phyloP scores from a whole-genome alignment of 2,888 invertebrate species.

The Callinectes sapidus region DNA sequence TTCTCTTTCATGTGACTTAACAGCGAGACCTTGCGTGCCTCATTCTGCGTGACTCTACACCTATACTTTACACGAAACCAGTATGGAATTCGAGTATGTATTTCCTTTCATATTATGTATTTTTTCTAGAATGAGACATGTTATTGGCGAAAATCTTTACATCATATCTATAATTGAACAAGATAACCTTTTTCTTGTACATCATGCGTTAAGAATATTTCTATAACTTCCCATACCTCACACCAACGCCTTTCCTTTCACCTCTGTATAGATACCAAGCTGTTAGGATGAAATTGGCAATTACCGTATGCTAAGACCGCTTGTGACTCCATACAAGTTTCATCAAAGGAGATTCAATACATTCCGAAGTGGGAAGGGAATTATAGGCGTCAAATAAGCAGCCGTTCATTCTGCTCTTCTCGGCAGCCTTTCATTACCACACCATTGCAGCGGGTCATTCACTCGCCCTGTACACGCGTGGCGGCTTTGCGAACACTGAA shows the following conservation, averaged over 20 bases:
- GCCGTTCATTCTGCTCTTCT: background rate
- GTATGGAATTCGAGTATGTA: too few relatives aligned
- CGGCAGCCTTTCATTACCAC: background rate
- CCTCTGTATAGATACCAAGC: background rate
- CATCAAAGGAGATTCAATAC: too few relatives aligned
- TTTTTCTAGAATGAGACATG: too few relatives aligned
- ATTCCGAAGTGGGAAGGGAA: background rate
- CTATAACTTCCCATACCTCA: background rate
- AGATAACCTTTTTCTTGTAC: too few relatives aligned
- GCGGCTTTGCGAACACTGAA: background rate
- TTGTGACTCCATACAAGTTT: too few relatives aligned
- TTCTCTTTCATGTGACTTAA: background rate
- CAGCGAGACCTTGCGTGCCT: background rate
- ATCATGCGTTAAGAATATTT: background rate
- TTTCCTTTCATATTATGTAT: too few relatives aligned
- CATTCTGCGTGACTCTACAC: background rate
- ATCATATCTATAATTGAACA: too few relatives aligned
- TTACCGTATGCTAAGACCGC: too few relatives aligned
- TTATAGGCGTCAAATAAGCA: background rate
- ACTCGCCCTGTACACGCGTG: background rate
- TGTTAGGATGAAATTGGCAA: too few relatives aligned
- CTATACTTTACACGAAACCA: background rate
- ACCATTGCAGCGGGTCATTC: background rate
- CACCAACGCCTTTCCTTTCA: background rate
- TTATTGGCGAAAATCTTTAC: too few relatives aligned